phyloP scores from a whole-genome alignment of 2,113 vertebrate genomes.

The Heteronetta atricapilla region DNA sequence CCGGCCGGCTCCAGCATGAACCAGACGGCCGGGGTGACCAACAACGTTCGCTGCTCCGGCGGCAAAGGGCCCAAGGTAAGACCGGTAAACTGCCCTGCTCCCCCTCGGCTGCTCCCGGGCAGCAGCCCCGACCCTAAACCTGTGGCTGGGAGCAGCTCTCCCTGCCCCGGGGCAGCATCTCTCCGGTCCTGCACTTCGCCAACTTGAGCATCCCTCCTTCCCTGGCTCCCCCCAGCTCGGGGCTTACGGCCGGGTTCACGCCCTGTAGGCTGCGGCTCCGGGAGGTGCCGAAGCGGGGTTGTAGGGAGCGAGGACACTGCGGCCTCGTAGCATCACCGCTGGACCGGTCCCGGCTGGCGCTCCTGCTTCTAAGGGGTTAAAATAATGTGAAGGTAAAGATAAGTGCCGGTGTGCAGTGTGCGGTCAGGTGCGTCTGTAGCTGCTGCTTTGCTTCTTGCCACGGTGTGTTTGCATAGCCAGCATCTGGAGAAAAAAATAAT shows the following conservation, averaged over 20 bases:
- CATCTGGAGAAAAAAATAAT: not conserved
- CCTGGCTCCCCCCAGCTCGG: not conserved
- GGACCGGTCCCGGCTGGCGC: not conserved
- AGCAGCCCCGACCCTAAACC: not conserved
- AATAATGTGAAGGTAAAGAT: not conserved
- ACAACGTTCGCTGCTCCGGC: constrained; percentile 79
- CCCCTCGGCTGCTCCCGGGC: not conserved
- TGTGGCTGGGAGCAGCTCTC: not conserved
- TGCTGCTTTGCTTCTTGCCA: not conserved
- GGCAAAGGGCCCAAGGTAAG: constrained; percentile 77
- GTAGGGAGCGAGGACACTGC: not conserved
- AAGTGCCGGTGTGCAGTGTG: not conserved
- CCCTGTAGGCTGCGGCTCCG: not conserved
- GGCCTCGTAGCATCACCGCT: not conserved
- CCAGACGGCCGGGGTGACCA: constrained; percentile 81
- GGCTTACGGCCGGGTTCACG: not conserved
- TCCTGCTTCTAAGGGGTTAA: not conserved
- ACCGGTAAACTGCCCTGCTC: not conserved
- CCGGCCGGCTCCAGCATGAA: constrained; percentile 72
- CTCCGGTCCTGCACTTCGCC: not conserved
- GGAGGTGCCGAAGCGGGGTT: not conserved
- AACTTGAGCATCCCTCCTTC: not conserved
- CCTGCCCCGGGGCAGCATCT: not conserved
- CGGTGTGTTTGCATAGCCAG: not conserved
- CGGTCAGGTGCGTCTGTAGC: not conserved